Evolutionary conservation across 2,797 vertebrate species (phyloP), one percentile per base, ranked within the genome.

Genomic region (Pangasius larnaudii): DNA sequence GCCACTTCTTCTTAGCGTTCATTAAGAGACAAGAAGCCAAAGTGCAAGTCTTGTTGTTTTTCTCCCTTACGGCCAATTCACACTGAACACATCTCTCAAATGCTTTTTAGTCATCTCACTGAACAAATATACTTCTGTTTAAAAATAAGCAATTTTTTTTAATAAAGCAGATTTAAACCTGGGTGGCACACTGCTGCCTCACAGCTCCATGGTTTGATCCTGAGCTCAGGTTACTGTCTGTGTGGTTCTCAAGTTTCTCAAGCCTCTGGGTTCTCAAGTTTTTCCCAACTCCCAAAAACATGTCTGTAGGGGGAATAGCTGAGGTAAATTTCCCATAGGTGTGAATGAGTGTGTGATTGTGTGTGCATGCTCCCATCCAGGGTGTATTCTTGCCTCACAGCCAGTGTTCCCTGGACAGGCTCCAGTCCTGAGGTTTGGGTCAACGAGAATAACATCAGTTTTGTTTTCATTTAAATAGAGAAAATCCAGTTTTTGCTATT

Each of bases 21-120:
- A 96, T 96, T 94, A 89, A 94, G 91, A 93, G 93, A 94, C 94
- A 94, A 94, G 93, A 94, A 94, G 94, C 19, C 19, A 42, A 95
- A 92, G 89, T 39, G 67, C n/a, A 79, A 36, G 22, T 27, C 77
- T 58, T 79, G 10, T 81, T 39, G 22, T 59, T 39, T 39, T 59
- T 81, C 5, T 81, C 22, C 11, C 14, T 63, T 46, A 85, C 86
- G 86, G 91, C 92, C 92, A 69, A 24, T 51, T 82, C 22, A 84
- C 16, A 69, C 9, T 53, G 36, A 82, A 82, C 2, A 0, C 58
- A 82, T n/a, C 24, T 79, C 18, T 16, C 33, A 42, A 16, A 61
- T 0, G 2, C 46, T 11, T 84, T 53, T 84, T 51, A 63, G 24
- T 65, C 59, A 30, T 63, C 13, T 82, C 6, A 82, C 6, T 63